Evolutionary conservation across 1,140 invertebrate genomes (phyloP).

Genomic region (Papilio dardanus): DNA sequence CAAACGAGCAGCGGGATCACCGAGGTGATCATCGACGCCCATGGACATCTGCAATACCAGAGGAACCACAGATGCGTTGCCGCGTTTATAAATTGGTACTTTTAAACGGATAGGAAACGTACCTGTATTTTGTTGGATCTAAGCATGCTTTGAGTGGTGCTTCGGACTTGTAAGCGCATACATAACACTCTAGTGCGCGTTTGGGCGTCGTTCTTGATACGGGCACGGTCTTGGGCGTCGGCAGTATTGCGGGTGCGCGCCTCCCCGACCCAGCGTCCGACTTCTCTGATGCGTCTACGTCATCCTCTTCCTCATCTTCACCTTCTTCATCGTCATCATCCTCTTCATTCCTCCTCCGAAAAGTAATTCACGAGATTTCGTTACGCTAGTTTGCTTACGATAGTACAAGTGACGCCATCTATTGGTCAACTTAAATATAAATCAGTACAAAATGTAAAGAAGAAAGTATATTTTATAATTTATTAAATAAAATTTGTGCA

Average conservation of each 20-base stretch:
- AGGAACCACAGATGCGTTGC: too few relatives aligned
- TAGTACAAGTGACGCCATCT: conserved; percentile 13
- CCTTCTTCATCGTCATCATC: conserved; percentile 57
- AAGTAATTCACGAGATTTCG: conserved; percentile 6
- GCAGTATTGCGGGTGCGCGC: conserved; percentile 48
- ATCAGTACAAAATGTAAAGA: conserved; percentile 30
- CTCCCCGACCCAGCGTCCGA: conserved; percentile 44
- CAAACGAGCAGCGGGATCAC: too few relatives aligned
- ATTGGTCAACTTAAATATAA: conserved; percentile 11
- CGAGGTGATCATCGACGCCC: too few relatives aligned
- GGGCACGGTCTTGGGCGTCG: conserved; percentile 48
- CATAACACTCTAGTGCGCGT: conserved; percentile 67
- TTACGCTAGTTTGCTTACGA: neutral
- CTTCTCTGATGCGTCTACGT: conserved; percentile 48
- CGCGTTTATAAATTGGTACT: neutral
- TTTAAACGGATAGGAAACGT: neutral
- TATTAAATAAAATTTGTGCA: neutral
- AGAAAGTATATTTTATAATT: neutral
- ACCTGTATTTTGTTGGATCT: conserved; percentile 73
- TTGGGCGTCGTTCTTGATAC: conserved; percentile 57
- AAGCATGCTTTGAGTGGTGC: conserved; percentile 63
- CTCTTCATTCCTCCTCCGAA: conserved; percentile 48
- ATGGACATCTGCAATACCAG: too few relatives aligned
- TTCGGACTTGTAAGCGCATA: conserved; percentile 67
- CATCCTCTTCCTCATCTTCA: conserved; percentile 60